These are phyloP conservation scores for Ceyx cyanopectus DNA, from an alignment of 2,113 vertebrate species.

Conservation along the genomic window DNA sequence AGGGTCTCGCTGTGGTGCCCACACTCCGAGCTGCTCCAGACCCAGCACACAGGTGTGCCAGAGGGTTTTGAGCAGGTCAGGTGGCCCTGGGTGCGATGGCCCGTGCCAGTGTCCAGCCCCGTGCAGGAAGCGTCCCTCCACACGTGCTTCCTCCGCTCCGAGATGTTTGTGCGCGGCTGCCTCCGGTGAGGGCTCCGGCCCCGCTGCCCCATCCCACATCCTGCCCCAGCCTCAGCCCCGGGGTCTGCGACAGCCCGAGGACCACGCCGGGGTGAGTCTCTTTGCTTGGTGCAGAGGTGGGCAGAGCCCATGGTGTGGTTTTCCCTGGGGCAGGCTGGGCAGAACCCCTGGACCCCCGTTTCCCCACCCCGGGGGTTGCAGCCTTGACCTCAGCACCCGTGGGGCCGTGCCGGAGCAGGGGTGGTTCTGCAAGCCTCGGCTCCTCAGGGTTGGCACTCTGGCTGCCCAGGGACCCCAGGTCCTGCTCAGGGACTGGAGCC, in stretches of 20 bases:
- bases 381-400: background rate
- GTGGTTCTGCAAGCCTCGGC: background rate
- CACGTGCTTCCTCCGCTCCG: accelerated
- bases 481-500: background rate
- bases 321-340: accelerated
- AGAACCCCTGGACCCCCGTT: accelerated
- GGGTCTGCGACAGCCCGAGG: accelerated
- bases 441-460: background rate
- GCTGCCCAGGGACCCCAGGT: background rate
- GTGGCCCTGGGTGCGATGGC: background rate
- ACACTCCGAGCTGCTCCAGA: background rate
- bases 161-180: background rate
- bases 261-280: background rate
- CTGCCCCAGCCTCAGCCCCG: background rate
- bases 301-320: background rate
- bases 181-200: background rate
- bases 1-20: background rate
- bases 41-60: accelerated
- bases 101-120: background rate
- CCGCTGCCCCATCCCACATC: accelerated
- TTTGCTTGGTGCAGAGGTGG: too few relatives aligned
- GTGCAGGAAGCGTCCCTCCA: background rate
- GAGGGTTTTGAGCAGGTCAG: accelerated
- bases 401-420: background rate
- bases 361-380: background rate